phyloP scores from a whole-genome alignment of 2,888 invertebrate species.

The Drosophila peninsularis region DNA sequence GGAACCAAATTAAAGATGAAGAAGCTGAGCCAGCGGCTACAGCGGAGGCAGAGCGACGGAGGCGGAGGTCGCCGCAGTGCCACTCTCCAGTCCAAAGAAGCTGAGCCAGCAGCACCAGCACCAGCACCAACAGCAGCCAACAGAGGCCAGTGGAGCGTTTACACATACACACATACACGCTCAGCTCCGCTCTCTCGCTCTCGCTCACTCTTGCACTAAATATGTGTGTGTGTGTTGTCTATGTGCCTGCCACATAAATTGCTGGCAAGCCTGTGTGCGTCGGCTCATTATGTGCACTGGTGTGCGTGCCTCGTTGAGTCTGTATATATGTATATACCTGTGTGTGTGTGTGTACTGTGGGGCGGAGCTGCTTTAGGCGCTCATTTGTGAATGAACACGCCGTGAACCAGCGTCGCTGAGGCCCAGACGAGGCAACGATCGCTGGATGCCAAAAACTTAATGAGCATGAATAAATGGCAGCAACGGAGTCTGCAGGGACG shows the following conservation, averaged over 20 bases:
- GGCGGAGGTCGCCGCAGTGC: constrained; percentile 25
- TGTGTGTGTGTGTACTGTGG: constrained; percentile 67
- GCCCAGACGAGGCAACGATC: constrained; percentile 52
- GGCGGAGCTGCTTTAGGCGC: constrained; percentile 83
- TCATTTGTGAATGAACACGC: constrained; percentile 83
- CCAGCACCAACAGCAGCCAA: constrained; percentile 45
- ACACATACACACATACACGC: constrained; percentile 14
- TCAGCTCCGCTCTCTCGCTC: constrained; percentile 2
- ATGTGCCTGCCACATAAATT: constrained; percentile 76
- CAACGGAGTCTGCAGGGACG: constrained; percentile 29
- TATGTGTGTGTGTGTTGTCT: constrained; percentile 47
- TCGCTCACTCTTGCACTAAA: constrained; percentile 10
- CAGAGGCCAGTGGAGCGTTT: constrained; percentile 37
- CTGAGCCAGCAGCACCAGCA: constrained; percentile 51
- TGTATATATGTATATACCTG: constrained; percentile 23
- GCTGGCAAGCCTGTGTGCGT: constrained; percentile 50
- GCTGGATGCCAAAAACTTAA: constrained; percentile 71
- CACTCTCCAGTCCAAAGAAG: constrained; percentile 44
- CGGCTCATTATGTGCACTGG: constrained; percentile 64
- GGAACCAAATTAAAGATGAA: constrained; percentile 80
- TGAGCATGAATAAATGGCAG: constrained; percentile 79
- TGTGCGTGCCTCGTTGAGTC: constrained; percentile 34
- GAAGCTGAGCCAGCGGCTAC: constrained; percentile 61
- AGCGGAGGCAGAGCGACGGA: constrained; percentile 10
- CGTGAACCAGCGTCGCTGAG: constrained; percentile 54